These are phyloP conservation scores for Philhelius pedissequus DNA, from an alignment of 2,888 invertebrate genomes.

Conservation along the genomic window DNA sequence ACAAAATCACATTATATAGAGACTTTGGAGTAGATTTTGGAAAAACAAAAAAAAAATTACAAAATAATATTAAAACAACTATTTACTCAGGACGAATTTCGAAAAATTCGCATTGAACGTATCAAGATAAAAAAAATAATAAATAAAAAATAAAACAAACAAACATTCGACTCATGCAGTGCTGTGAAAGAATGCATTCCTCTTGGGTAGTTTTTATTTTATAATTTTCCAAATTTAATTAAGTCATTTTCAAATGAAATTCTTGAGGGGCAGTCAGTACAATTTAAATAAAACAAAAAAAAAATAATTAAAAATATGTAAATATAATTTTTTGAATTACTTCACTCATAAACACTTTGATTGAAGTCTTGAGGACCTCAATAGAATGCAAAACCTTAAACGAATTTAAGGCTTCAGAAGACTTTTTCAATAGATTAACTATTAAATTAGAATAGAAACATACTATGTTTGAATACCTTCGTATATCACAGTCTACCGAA, in stretches of 20 bases:
- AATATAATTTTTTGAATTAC: no score
- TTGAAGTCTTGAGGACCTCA: neutral
- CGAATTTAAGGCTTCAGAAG: neutral
- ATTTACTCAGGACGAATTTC: conserved; percentile 62
- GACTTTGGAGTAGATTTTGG: conserved; percentile 63
- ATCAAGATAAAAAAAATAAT: neutral
- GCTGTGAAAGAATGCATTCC: neutral
- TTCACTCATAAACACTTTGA: no score
- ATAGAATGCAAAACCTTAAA: neutral
- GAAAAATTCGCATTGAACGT: conserved; percentile 31
- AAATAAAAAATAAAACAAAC: neutral
- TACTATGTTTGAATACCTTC: no score
- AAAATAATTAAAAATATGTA: no score
- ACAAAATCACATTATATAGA: conserved; percentile 55
- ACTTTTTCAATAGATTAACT: no score
- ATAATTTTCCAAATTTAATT: neutral
- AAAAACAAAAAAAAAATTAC: conserved; percentile 25
- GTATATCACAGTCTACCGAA: no score
- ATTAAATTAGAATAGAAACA: no score
- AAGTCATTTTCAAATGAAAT: neutral
- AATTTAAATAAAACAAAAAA: no score
- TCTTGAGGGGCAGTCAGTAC: no score
- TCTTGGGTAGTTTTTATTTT: neutral
- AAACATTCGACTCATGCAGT: conserved; percentile 22
- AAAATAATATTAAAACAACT: conserved; percentile 46